Conservation (phyloP, 2,113 vertebrate genomes). For the Entomyzon cyanotis region DNA sequence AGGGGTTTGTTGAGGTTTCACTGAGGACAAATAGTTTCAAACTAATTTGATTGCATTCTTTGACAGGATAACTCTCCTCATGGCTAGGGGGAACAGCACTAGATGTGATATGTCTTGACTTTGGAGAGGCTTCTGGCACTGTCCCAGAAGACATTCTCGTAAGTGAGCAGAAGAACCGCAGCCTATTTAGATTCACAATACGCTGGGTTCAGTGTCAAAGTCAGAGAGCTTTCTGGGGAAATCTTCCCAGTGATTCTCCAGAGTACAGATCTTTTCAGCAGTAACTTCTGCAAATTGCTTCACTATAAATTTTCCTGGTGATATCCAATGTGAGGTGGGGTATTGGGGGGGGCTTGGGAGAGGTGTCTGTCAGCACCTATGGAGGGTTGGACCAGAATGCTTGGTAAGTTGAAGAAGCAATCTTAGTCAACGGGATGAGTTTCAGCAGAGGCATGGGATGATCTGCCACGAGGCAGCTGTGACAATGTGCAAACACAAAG, state of each 20-base stretch:
- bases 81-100: background rate
- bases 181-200: background rate
- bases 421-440: background rate
- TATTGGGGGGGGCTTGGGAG: background rate
- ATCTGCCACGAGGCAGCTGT: background rate
- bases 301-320: background rate
- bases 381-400: background rate
- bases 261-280: background rate
- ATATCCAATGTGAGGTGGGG: fast-evolving
- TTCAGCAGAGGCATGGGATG: background rate
- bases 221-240: background rate
- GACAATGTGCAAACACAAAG: background rate
- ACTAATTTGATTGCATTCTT: background rate
- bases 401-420: background rate
- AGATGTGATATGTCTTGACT: conserved; percentile 44
- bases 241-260: background rate
- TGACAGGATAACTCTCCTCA: background rate
- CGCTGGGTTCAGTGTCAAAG: background rate
- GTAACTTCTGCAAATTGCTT: background rate
- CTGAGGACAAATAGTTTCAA: background rate
- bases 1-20: background rate
- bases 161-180: fast-evolving
- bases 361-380: background rate
- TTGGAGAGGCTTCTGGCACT: conserved; percentile 31
- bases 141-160: background rate